A percentile compares a stretch with the other conserved stretches of the same genome.
These are phyloP conservation scores for Conger conger DNA, from an alignment of 2,113 vertebrate species.

Conservation along the genomic window DNA sequence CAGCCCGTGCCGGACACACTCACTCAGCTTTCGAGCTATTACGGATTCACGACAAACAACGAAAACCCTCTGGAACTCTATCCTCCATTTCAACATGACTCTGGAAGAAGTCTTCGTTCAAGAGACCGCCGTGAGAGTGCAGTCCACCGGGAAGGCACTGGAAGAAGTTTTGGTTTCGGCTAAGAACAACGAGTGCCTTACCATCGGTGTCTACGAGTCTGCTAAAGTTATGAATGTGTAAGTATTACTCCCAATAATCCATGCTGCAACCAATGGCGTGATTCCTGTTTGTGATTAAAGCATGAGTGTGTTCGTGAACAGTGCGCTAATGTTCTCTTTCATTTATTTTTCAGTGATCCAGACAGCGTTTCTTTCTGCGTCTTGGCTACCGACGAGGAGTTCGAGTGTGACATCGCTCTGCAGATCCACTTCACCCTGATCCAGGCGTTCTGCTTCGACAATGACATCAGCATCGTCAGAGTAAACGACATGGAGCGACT, in stretches of 20 bases:
- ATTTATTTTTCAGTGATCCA: slow-evolving; percentile 49
- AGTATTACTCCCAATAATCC: slow-evolving; percentile 62
- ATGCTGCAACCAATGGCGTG: neutral
- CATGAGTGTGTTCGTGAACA: neutral
- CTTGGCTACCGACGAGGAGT: slow-evolving; percentile 55
- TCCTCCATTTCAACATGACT: slow-evolving; percentile 65
- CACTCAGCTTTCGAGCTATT: slow-evolving; percentile 49
- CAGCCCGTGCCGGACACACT: rapidly evolving
- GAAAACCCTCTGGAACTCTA: slow-evolving; percentile 38
- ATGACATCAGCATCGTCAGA: slow-evolving; percentile 71
- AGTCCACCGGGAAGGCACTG: slow-evolving; percentile 79
- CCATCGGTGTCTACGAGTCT: slow-evolving; percentile 92
- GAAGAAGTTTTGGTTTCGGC: slow-evolving; percentile 83
- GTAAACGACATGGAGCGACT: slow-evolving; percentile 69
- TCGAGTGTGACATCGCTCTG: slow-evolving; percentile 49
- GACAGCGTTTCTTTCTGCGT: slow-evolving; percentile 60
- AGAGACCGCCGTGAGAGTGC: slow-evolving; percentile 65
- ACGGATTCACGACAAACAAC: neutral
- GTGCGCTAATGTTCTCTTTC: slow-evolving; percentile 15
- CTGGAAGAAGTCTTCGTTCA: slow-evolving; percentile 63
- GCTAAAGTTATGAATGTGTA: slow-evolving; percentile 97
- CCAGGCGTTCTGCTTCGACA: slow-evolving; percentile 40
- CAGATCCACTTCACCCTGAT: slow-evolving; percentile 52
- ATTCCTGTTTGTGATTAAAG: neutral
- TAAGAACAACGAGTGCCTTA: slow-evolving; percentile 84